Evolutionary conservation across 2,113 vertebrate genomes (phyloP).

Genomic region (Indri indri): DNA sequence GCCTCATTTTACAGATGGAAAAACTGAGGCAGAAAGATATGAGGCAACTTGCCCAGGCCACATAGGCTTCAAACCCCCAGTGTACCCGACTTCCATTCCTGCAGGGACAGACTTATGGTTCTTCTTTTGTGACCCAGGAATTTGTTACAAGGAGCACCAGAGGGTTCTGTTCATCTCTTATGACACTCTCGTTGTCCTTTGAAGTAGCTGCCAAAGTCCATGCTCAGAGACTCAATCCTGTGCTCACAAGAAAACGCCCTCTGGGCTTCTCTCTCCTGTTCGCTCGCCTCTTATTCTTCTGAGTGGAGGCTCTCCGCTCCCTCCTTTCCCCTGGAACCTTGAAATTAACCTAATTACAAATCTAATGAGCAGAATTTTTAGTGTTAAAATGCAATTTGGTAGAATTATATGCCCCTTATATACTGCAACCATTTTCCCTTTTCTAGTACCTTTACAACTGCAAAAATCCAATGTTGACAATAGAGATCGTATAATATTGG

Average conservation of each 20-base stretch:
- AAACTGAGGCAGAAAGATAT: background rate
- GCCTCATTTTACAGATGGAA: background rate
- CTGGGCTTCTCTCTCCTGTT: background rate
- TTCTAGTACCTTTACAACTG: background rate
- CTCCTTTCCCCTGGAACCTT: background rate
- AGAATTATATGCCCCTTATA: too few relatives aligned
- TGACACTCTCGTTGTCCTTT: background rate
- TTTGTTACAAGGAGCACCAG: background rate
- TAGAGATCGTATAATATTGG: background rate
- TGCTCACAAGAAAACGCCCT: background rate
- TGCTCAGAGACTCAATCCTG: background rate
- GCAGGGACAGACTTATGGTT: background rate
- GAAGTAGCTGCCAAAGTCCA: background rate
- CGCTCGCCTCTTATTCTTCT: background rate
- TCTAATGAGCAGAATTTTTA: background rate
- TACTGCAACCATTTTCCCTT: background rate
- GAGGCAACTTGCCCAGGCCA: background rate
- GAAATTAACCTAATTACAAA: background rate
- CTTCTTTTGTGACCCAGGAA: background rate
- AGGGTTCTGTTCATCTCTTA: background rate
- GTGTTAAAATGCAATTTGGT: background rate
- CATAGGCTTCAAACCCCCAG: background rate
- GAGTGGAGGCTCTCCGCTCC: background rate
- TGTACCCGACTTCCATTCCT: background rate
- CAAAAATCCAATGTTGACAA: background rate